These are phyloP conservation scores for Sebastes hubbsi DNA, from an alignment of 2,797 vertebrate species.

Conservation along the genomic window DNA sequence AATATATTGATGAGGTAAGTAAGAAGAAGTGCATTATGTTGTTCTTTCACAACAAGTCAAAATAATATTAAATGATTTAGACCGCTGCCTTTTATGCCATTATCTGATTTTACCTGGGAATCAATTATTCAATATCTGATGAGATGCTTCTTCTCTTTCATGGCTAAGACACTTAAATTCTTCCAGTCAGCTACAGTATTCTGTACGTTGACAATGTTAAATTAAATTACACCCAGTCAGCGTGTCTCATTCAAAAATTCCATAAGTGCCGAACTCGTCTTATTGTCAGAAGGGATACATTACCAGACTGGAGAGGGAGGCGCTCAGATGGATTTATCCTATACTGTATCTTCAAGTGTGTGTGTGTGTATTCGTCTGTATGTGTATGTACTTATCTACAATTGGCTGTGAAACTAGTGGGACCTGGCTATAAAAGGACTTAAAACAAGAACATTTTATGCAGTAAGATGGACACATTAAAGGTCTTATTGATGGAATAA, in stretches of 20 bases:
- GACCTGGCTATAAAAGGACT: not conserved
- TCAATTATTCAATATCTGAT: conserved; percentile 67
- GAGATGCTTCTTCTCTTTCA: conserved; percentile 45
- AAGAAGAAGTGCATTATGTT: conserved; percentile 43
- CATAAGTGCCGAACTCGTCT: not conserved
- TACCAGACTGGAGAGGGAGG: not conserved
- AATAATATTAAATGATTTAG: conserved; percentile 69
- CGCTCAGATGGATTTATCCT: not conserved
- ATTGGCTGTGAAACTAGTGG: not conserved
- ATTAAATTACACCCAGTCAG: conserved; percentile 41
- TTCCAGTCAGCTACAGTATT: conserved; percentile 12
- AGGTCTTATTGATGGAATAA: no score
- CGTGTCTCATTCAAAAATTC: conserved; percentile 37
- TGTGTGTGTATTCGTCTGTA: not conserved
- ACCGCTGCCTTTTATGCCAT: conserved; percentile 57
- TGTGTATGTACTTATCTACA: not conserved
- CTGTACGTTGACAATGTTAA: conserved; percentile 19
- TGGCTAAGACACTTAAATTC: conserved; percentile 23
- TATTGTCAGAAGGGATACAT: conserved; percentile 19
- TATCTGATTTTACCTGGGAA: conserved; percentile 54
- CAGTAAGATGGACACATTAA: not conserved
- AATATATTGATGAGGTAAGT: conserved; percentile 7
- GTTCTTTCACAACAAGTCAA: conserved; percentile 51
- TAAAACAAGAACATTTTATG: not conserved
- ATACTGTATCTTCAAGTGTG: not conserved